These are phyloP conservation scores for Planiliza haematocheilus DNA, from an alignment of 2,113 vertebrate genomes.

Conservation along the genomic window DNA sequence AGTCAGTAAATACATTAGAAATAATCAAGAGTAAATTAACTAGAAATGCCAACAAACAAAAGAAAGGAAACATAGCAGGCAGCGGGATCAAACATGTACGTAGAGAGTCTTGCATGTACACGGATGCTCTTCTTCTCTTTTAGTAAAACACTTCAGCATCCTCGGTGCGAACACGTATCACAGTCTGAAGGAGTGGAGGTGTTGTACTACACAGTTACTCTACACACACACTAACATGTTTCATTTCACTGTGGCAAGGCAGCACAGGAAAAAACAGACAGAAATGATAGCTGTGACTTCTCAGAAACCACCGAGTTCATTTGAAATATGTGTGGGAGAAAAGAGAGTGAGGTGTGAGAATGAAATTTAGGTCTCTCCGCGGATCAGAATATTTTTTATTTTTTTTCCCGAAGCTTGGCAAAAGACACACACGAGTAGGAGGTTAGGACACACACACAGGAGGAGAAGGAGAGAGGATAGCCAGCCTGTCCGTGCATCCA, in stretches of 20 bases:
- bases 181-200: slow-evolving; percentile 14
- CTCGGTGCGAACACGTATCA: neutral
- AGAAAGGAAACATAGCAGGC: neutral
- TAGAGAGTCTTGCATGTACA: neutral
- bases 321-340: slow-evolving; percentile 59
- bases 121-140: neutral
- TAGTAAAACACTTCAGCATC: neutral
- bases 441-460: slow-evolving; percentile 44
- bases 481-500: slow-evolving; percentile 46
- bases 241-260: slow-evolving; percentile 25
- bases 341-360: slow-evolving; percentile 57
- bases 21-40: slow-evolving; percentile 55
- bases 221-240: slow-evolving; percentile 11
- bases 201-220: slow-evolving; percentile 3
- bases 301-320: slow-evolving; percentile 41
- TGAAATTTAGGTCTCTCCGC: slow-evolving; percentile 57
- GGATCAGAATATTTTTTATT: slow-evolving; percentile 34
- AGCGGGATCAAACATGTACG: neutral
- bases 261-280: slow-evolving; percentile 26
- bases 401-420: slow-evolving; percentile 37
- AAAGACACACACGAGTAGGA: slow-evolving; percentile 39
- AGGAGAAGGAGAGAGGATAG: slow-evolving; percentile 43
- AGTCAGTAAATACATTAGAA: slow-evolving; percentile 61
- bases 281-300: slow-evolving; percentile 26
- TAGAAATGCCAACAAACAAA: slow-evolving; percentile 57